phyloP scores from a whole-genome alignment of 2,797 vertebrate genomes.

The Discoglossus pictus region DNA sequence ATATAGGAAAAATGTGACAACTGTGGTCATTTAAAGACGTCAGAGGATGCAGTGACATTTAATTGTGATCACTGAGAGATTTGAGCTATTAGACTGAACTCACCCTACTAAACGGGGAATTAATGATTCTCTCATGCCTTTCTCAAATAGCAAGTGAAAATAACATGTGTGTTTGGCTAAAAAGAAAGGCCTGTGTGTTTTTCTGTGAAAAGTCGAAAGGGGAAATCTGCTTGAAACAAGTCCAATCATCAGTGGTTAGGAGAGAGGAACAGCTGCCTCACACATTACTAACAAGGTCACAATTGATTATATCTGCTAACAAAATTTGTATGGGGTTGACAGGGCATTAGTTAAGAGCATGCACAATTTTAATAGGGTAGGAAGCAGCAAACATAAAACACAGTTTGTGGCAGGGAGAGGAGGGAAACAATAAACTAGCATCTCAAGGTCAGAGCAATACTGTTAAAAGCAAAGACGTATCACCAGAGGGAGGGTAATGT shows the following conservation, averaged over 20 bases:
- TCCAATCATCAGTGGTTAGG: conserved; percentile 31
- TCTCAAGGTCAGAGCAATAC: conserved; percentile 31
- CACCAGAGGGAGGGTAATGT: conserved; percentile 28
- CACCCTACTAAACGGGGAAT: no score
- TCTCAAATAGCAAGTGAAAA: neutral
- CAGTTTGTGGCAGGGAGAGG: conserved; percentile 24
- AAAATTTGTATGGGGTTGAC: conserved; percentile 18
- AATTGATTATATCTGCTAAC: conserved; percentile 28
- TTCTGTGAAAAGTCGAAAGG: conserved; percentile 30
- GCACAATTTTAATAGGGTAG: conserved; percentile 12
- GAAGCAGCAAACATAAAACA: conserved; percentile 30
- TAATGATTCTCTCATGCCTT: neutral
- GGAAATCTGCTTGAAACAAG: conserved; percentile 39
- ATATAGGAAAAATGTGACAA: no score
- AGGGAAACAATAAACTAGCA: conserved; percentile 14
- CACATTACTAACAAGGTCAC: conserved; percentile 38
- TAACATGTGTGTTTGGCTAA: neutral
- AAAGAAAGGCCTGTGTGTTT: neutral
- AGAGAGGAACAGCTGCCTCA: conserved; percentile 33
- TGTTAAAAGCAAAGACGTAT: conserved; percentile 8
- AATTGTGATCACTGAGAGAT: no score
- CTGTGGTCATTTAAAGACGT: no score
- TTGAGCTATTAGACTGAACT: no score
- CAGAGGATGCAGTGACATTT: no score
- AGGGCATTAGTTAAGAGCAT: conserved; percentile 27